Evolutionary conservation across 1,140 invertebrate genomes (phyloP), one percentile per base, ranked within the genome.

Genomic region (Macrocentrus cingulum): DNA sequence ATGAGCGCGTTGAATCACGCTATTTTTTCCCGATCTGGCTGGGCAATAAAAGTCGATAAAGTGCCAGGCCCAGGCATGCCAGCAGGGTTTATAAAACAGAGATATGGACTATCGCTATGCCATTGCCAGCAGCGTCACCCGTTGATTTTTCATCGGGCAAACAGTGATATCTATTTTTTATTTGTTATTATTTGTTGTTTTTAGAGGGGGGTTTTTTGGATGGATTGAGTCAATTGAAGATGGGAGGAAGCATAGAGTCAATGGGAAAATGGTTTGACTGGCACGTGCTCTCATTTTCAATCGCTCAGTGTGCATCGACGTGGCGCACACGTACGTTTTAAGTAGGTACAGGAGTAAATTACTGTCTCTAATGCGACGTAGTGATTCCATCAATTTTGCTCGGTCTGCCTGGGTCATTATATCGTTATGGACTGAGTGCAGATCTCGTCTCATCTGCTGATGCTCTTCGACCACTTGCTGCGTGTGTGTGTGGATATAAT

Each of bases 361-460:
- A 71, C 64, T 58, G 62, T 60, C 57, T 56, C 58, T 70, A 68
- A 67, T 66, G 60, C 63, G 48, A 56, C 60, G 65, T 50, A 60
- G 67, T 74, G 71, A 76, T 76, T 74, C 66, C 66, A 71, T 76
- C 72, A 74, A 76, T 76, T 76, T 64, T 65, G 66, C 70, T 66
- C 66, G 64, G 70, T 66, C 71, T 73, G 63, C 62, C 62, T 62
- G 56, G 64, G 72, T 69, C 72, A 74, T 76, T 74, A 76, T 69
- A 66, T 72, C 62, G 70, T 75, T 71, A 73, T 65, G 68, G 58
- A 49, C 56, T 50, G 25, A 37, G 20, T 37, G 48, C 53, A 50
- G 53, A 32, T 15, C 22, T 58, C 22, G 37, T 22, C 25, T 50
- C 19, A 48, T 45, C 39, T 60, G 51, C 45, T 52, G 57, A 44